Conservation (phyloP, 2,797 vertebrate genomes). For the Lerista edwardsae region DNA sequence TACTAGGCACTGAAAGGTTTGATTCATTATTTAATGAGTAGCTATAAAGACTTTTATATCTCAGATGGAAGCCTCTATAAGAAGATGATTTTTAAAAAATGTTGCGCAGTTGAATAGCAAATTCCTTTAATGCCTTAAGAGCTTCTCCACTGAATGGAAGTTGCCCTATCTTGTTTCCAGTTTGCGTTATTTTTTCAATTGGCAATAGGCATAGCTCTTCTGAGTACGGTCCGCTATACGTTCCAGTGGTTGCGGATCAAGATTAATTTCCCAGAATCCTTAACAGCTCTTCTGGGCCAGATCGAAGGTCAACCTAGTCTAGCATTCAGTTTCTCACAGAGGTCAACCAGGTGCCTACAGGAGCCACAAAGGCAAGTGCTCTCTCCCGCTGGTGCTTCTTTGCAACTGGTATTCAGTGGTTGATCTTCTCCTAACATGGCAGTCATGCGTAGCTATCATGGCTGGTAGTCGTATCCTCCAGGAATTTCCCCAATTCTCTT, state of each 20-base stretch:
- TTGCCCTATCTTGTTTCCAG: not conserved
- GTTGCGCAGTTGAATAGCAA: not conserved
- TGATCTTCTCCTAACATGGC: no score
- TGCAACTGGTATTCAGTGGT: no score
- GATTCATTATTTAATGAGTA: not conserved
- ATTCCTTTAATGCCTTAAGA: conserved; percentile 14
- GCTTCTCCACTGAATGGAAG: not conserved
- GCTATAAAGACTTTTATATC: conserved; percentile 2
- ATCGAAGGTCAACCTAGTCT: no score
- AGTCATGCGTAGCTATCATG: no score
- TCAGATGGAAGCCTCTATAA: not conserved
- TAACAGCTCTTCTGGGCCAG: no score
- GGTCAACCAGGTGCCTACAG: no score
- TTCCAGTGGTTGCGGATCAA: not conserved
- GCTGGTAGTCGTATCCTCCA: no score
- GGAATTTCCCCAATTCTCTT: no score
- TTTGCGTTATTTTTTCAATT: not conserved
- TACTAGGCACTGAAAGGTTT: not conserved
- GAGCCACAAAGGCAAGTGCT: no score
- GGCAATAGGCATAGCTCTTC: not conserved
- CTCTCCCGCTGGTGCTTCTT: no score
- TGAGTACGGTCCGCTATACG: not conserved
- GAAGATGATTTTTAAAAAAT: not conserved
- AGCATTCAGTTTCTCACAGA: no score
- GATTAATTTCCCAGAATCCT: not conserved